These are phyloP conservation scores for Tamandua tetradactyla DNA, from an alignment of 2,797 vertebrate genomes.

Conservation along the genomic window DNA sequence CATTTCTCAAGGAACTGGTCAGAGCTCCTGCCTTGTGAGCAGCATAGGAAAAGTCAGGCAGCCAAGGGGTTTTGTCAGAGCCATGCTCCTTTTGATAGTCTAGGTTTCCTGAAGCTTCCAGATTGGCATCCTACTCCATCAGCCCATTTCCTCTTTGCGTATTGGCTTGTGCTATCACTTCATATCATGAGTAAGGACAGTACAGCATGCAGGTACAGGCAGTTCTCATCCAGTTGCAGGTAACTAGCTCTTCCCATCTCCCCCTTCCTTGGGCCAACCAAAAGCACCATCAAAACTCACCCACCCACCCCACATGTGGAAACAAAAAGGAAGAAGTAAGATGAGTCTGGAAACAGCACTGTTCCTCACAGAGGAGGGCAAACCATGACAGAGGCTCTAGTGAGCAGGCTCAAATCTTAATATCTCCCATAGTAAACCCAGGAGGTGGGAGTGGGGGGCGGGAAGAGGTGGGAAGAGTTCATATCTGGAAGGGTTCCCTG, in stretches of 20 bases:
- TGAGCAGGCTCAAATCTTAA: neutral
- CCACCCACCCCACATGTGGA: fast-evolving
- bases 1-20: neutral
- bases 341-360: neutral
- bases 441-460: neutral
- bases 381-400: neutral
- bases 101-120: fast-evolving
- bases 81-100: neutral
- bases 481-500: neutral
- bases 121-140: neutral
- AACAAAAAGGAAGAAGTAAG: neutral
- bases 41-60: fast-evolving
- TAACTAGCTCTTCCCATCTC: neutral
- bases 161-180: neutral
- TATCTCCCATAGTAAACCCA: neutral
- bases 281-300: neutral
- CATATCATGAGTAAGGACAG: neutral
- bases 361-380: neutral
- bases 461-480: neutral
- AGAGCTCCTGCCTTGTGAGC: neutral
- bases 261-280: neutral
- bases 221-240: neutral
- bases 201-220: neutral
- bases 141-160: neutral
- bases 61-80: fast-evolving